Base-by-base conservation (phyloP, 2,797 vertebrate genomes). In the Tauraco hartlaubi region DNA sequence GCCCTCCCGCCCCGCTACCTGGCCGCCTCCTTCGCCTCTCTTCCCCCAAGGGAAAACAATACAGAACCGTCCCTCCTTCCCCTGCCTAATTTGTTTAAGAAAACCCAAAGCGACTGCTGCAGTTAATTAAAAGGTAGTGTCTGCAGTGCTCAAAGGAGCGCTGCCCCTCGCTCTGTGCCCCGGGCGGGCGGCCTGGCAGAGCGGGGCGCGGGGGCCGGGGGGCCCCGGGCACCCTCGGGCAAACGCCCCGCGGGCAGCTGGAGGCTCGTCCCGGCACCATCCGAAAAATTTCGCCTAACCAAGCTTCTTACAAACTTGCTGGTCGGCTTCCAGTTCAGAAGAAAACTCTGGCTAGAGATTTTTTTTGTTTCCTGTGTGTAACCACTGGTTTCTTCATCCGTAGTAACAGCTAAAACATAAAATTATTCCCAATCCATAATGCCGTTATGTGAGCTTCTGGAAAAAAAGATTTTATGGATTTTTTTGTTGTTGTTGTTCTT, bases 391-490 rank as follows among this genome's bases (percentile, higher is more conserved):
- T 49, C 13, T 25, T 63, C 9, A 9, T 31, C 61, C 1, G 2
- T 6, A 49, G 49, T 6, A 25, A 12, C 25, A 74, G n/a, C 48
- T 39, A 4, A 35, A 79, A 4, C 3, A 6, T 0, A 22, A 22
- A 35, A 15, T 1, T 9, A 19, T 72, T 67, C 37, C 64, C 25
- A 19, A 12, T 5, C 29, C 22, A 7, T 1, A 49, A 5, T 2
- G 13, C 68, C 16, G 10, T 66, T 80, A 4, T 0, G 49, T 16
- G 76, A 75, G 39, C 31, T 72, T 71, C 49, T 28, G 63, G 37
- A n/a, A 25, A 16, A 25, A 16, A 61, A 9, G 5, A 25, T 15
- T n/a, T 43, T 7, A 5, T 4, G 35, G 12, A 0, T 0, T 10
- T 14, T 10, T 7, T 17, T 22, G 33, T 5, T 58, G 23, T 6